Conservation (phyloP, 92 coral and sea anemone genomes). For the Parazoanthus atlanticus region DNA sequence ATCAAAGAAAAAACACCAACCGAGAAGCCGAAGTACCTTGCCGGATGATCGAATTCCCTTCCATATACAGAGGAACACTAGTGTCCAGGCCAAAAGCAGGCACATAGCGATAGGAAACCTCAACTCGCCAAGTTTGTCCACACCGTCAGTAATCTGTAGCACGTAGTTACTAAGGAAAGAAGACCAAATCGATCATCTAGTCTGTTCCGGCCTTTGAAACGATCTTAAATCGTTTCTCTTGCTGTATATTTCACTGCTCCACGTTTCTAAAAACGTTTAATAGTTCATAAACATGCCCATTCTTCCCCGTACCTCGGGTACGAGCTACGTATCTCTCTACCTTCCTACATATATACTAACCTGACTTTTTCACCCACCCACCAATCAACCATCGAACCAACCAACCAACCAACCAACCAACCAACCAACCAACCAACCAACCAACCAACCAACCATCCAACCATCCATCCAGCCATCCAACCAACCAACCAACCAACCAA, state of each 20-base stretch:
- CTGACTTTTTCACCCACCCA: no score
- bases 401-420: no score
- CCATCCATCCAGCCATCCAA: no score
- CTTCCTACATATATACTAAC: no score
- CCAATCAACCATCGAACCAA: no score
- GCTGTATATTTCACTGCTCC: neutral
- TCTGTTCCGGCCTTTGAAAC: neutral
- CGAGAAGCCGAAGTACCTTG: slow-evolving; percentile 68
- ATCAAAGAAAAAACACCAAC: slow-evolving; percentile 19
- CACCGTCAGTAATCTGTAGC: slow-evolving; percentile 47
- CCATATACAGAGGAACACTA: slow-evolving; percentile 92
- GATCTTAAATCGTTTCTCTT: neutral
- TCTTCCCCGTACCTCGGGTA: no score
- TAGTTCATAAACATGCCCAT: no score
- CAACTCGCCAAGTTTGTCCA: slow-evolving; percentile 42
- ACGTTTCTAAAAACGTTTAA: no score
- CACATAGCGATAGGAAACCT: slow-evolving; percentile 68
- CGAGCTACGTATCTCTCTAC: no score
- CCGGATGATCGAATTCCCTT: slow-evolving; percentile 94
- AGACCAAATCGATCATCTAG: neutral
- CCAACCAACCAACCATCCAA: no score
- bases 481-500: no score
- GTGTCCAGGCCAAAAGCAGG: slow-evolving; percentile 88
- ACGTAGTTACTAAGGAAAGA: slow-evolving; percentile 31
- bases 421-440: no score